Percentiles rank a stretch among this genome's conserved stretches.
Evolutionary conservation across 2,888 invertebrate genomes (phyloP).

Genomic region (Coremacera marginata): DNA sequence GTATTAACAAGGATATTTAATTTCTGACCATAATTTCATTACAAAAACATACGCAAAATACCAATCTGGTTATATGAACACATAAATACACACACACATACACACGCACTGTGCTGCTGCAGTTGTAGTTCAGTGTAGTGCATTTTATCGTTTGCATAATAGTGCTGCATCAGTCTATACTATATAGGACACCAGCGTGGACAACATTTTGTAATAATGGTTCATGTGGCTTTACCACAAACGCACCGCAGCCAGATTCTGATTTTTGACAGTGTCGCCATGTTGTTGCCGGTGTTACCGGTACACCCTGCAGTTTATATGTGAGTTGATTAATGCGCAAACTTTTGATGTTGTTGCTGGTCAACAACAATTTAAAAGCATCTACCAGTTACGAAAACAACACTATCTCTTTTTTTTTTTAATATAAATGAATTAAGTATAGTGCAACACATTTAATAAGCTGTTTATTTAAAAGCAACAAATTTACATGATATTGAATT

Average conservation of each 20-base stretch:
- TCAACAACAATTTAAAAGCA: no score
- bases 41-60: slow-evolving; percentile 32
- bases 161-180: background rate
- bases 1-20: slow-evolving; percentile 43
- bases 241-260: slow-evolving; percentile 31
- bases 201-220: slow-evolving; percentile 26
- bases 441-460: no score
- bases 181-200: background rate
- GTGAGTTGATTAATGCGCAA: slow-evolving; percentile 10
- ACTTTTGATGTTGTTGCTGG: slow-evolving; percentile 13
- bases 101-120: background rate
- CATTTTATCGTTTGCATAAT: background rate
- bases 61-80: background rate
- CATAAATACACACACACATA: background rate
- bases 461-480: no score
- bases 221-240: slow-evolving; percentile 28
- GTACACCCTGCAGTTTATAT: background rate
- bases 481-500: no score
- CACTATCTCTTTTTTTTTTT: no score
- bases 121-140: background rate
- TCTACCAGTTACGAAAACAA: no score
- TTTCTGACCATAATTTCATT: slow-evolving; percentile 44
- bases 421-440: no score
- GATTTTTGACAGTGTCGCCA: slow-evolving; percentile 33
- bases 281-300: slow-evolving; percentile 7